Conservation (phyloP, 2,888 invertebrate species). For the Microctonus hyperodae region DNA sequence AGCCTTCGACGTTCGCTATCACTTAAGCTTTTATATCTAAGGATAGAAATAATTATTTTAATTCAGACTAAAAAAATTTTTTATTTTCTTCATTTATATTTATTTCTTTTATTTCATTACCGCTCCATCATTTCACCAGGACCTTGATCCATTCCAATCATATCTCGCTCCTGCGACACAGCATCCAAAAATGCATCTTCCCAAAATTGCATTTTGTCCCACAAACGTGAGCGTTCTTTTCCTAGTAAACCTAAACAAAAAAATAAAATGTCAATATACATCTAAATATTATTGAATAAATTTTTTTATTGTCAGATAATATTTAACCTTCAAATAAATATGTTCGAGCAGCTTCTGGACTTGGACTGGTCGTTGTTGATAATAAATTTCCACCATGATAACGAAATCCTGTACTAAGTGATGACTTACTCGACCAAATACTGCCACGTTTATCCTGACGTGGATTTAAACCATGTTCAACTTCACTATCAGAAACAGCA, state of each 20-base stretch:
- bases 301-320: slow-evolving; percentile 32
- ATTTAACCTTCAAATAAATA: slow-evolving; percentile 88
- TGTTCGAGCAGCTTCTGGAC: slow-evolving; percentile 87
- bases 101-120: slow-evolving; percentile 38
- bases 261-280: not conserved
- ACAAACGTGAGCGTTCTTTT: slow-evolving; percentile 86
- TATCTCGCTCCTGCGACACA: slow-evolving; percentile 96
- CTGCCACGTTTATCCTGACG: slow-evolving; percentile 82
- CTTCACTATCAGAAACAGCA: slow-evolving; percentile 94
- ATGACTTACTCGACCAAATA: slow-evolving; percentile 89
- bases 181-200: slow-evolving; percentile 99
- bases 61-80: not conserved
- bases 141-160: slow-evolving; percentile 99
- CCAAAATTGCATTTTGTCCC: slow-evolving; percentile 99
- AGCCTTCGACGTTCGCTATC: slow-evolving; percentile 92
- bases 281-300: too few species aligned
- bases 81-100: not conserved
- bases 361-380: slow-evolving; percentile 82
- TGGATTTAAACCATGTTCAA: slow-evolving; percentile 72
- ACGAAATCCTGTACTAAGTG: slow-evolving; percentile 84
- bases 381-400: slow-evolving; percentile 88
- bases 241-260: slow-evolving; percentile 63
- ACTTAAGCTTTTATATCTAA: slow-evolving; percentile 85
- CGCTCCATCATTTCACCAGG: slow-evolving; percentile 99
- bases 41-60: slow-evolving; percentile 1